These are phyloP conservation scores for Paracyclopina nana DNA, from an alignment of 1,140 invertebrate genomes.

Conservation along the genomic window DNA sequence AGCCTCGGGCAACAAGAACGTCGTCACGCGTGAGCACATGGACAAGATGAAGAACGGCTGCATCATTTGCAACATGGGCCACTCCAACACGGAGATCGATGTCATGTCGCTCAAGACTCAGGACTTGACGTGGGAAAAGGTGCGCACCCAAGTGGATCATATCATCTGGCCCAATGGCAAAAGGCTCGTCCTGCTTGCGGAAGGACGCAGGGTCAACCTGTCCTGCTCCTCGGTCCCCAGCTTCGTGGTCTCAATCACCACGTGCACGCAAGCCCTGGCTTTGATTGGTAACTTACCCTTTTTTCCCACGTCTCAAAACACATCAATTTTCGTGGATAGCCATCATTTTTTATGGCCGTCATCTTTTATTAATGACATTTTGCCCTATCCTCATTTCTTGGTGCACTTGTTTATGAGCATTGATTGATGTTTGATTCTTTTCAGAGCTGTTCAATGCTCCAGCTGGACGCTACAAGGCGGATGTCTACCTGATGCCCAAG, in stretches of 20 bases:
- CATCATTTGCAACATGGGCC: constrained; percentile 36
- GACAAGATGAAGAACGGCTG: constrained; percentile 32
- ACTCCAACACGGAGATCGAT: constrained; percentile 36
- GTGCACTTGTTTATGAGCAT: too few species aligned
- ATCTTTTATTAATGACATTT: too few species aligned
- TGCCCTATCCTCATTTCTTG: too few species aligned
- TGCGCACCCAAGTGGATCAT: constrained; percentile 41
- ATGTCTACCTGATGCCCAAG: constrained; percentile 91
- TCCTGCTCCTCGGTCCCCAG: constrained; percentile 93
- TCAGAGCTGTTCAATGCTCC: constrained; percentile 94
- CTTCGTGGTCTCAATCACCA: constrained; percentile 87
- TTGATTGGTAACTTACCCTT: constrained; percentile 24
- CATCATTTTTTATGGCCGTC: constrained; percentile 21
- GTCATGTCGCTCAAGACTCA: constrained; percentile 21
- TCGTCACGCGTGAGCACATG: constrained; percentile 30
- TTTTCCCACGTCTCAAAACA: constrained; percentile 6
- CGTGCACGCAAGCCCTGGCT: constrained; percentile 52
- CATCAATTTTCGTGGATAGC: neutral
- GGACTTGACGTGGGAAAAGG: constrained; percentile 5
- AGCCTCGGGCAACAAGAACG: constrained; percentile 33
- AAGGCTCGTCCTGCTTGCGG: constrained; percentile 66
- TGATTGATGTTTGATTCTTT: too few species aligned
- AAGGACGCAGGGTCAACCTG: constrained; percentile 83
- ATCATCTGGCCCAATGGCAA: constrained; percentile 89
- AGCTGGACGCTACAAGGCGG: constrained; percentile 75